Conservation (phyloP, 1,140 invertebrate species). For the Nomia melanderi region DNA sequence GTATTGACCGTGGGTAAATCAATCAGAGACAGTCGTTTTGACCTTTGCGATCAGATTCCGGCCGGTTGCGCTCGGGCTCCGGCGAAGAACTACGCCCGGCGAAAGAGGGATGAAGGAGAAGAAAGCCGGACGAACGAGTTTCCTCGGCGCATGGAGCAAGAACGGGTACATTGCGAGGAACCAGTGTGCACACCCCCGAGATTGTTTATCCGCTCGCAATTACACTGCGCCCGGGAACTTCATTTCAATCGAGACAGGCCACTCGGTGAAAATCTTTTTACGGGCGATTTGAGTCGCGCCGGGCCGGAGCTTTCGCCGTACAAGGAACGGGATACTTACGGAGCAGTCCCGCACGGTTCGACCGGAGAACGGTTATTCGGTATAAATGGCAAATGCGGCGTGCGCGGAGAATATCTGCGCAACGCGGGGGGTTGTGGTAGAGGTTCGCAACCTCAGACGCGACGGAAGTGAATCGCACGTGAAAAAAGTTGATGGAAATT, state of each 20-base stretch:
- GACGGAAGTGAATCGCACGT: too few relatives aligned
- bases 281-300: slow-evolving; percentile 10
- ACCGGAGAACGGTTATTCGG: slow-evolving; percentile 5
- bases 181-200: slow-evolving; percentile 13
- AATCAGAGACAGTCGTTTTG: slow-evolving; percentile 67
- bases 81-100: too few relatives aligned
- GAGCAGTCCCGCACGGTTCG: background rate
- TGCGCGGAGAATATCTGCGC: slow-evolving; percentile 36
- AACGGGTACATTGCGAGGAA: background rate
- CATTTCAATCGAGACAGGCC: slow-evolving; percentile 25
- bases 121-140: background rate
- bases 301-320: background rate
- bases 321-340: slow-evolving; percentile 14
- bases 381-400: slow-evolving; percentile 21
- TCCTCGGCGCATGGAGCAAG: background rate
- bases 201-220: slow-evolving; percentile 60
- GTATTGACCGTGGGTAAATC: slow-evolving; percentile 68
- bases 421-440: background rate
- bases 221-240: slow-evolving; percentile 35
- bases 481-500: too few relatives aligned
- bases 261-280: slow-evolving; percentile 49
- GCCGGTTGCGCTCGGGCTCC: slow-evolving; percentile 34
- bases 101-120: background rate
- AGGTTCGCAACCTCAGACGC: too few relatives aligned
- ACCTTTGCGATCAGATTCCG: slow-evolving; percentile 64